These are phyloP conservation scores for Cantharis nigra DNA, from an alignment of 2,888 invertebrate species.

Conservation along the genomic window DNA sequence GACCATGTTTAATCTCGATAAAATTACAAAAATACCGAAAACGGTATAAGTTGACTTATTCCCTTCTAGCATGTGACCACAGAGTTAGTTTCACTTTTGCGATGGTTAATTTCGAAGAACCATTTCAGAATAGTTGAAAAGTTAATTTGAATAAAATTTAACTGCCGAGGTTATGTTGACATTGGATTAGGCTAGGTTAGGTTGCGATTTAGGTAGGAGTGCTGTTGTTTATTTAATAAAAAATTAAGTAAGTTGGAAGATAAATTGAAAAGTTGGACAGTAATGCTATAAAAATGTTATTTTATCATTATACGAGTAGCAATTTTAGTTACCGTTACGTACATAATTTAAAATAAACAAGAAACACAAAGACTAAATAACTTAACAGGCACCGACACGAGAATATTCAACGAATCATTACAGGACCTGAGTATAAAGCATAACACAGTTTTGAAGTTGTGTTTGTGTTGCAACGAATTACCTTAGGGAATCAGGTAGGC, in stretches of 20 bases:
- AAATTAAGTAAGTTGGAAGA: not conserved
- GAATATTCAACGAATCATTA: constrained; percentile 29
- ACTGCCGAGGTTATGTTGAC: not conserved
- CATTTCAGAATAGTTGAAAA: no score
- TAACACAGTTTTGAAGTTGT: constrained; percentile 30
- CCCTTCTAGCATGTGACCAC: no score
- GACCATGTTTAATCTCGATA: no score
- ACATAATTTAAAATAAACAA: constrained; percentile 25
- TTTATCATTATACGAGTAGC: not conserved
- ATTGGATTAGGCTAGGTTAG: not conserved
- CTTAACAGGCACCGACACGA: constrained; percentile 16
- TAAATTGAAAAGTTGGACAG: not conserved
- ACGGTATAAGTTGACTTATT: no score
- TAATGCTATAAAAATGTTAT: not conserved
- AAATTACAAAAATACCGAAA: no score
- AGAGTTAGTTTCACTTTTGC: no score
- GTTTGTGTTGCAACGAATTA: constrained; percentile 28
- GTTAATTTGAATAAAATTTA: not conserved
- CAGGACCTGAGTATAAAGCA: constrained; percentile 18
- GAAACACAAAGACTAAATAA: constrained; percentile 23
- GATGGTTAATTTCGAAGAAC: no score
- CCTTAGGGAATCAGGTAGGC: constrained; percentile 22
- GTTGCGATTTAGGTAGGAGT: not conserved
- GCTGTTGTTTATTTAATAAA: not conserved
- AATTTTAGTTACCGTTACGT: constrained; percentile 2